Conservation (phyloP, 2,113 vertebrate species). For the Myiozetetes cayanensis region DNA sequence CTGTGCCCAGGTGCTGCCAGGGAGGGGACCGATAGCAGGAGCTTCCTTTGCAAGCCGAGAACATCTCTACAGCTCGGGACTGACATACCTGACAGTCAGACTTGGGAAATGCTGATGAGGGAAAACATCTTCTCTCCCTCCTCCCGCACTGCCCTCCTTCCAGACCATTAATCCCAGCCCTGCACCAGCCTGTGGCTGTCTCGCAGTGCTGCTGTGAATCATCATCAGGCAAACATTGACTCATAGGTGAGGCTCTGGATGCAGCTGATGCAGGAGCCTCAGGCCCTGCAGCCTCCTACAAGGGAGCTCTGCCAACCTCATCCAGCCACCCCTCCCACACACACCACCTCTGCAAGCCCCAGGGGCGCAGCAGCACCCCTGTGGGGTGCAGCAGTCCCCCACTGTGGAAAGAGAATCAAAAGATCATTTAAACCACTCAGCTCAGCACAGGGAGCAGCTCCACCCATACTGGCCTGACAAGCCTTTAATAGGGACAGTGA, state of each 20-base stretch:
- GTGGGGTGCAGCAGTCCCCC: too few species aligned
- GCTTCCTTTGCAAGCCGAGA: neutral
- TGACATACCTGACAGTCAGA: neutral
- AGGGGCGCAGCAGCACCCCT: neutral
- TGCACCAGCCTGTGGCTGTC: neutral
- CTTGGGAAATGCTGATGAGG: neutral
- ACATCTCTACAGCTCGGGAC: neutral
- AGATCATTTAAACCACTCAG: neutral
- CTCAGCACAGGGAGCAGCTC: neutral
- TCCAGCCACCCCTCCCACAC: neutral
- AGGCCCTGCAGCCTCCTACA: neutral
- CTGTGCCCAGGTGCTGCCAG: rapidly evolving
- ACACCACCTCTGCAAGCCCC: neutral
- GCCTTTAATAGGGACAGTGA: neutral
- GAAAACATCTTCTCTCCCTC: neutral
- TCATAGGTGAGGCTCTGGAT: neutral
- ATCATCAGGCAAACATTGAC: neutral
- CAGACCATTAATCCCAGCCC: neutral
- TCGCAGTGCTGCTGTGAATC: neutral
- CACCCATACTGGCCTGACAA: rapidly evolving
- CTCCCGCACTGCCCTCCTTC: neutral
- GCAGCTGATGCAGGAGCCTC: neutral
- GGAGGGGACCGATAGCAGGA: neutral
- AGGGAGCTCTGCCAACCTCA: neutral
- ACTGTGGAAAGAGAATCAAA: neutral